A percentile compares a stretch with the other conserved stretches of the same genome.
Evolutionary conservation across 2,888 invertebrate species (phyloP).

Genomic region (Lysandra bellargus): DNA sequence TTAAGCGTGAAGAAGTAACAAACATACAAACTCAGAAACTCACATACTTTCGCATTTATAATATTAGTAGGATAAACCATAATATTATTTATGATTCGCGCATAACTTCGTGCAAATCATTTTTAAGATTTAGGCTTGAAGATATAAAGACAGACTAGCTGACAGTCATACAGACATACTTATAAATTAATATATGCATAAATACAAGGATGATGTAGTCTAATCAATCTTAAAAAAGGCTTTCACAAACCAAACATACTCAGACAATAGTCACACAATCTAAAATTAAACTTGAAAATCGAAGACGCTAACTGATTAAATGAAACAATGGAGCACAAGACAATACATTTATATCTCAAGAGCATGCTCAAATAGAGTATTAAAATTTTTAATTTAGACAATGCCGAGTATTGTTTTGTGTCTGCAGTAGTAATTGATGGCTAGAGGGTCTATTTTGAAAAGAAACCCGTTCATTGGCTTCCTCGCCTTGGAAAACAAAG

Average conservation of each 20-base stretch:
- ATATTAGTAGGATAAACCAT: too few relatives aligned
- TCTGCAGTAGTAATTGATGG: constrained; percentile 42
- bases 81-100: too few relatives aligned
- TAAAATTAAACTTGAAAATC: background rate
- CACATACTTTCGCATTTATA: too few relatives aligned
- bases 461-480: constrained; percentile 45
- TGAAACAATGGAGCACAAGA: constrained; percentile 1
- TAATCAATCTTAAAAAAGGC: too few relatives aligned
- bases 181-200: too few relatives aligned
- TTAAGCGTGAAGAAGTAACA: too few relatives aligned
- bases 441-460: constrained; percentile 45
- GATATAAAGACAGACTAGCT: too few relatives aligned
- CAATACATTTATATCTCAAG: constrained; percentile 4
- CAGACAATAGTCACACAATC: background rate
- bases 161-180: too few relatives aligned
- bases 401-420: constrained; percentile 40
- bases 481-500: constrained; percentile 44
- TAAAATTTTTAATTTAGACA: constrained; percentile 41
- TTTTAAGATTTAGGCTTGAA: too few relatives aligned
- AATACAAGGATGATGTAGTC: too few relatives aligned
- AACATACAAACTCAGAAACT: too few relatives aligned
- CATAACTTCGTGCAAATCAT: too few relatives aligned
- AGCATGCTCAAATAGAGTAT: constrained; percentile 27
- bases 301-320: background rate
- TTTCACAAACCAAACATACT: background rate